These are phyloP conservation scores for Glyphotaelius pellucidus DNA, from an alignment of 2,888 invertebrate species.

Conservation along the genomic window DNA sequence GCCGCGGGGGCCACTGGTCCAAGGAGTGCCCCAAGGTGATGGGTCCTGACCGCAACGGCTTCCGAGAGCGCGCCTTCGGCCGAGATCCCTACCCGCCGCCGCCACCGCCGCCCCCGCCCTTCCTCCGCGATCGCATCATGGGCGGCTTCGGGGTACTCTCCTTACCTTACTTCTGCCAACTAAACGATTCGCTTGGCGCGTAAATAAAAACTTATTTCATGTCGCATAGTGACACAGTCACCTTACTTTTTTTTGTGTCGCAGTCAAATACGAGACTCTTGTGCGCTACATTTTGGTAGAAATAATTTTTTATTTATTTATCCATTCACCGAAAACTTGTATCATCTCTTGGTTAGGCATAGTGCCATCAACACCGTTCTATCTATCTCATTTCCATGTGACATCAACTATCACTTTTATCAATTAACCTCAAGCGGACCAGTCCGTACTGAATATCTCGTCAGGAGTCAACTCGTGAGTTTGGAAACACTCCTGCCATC, in stretches of 20 bases:
- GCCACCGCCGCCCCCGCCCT: slow-evolving; percentile 88
- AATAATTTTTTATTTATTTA: slow-evolving; percentile 49
- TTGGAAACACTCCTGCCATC: background rate
- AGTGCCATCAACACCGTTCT: slow-evolving; percentile 17
- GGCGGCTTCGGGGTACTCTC: slow-evolving; percentile 90
- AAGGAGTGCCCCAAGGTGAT: slow-evolving; percentile 94
- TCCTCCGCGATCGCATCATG: slow-evolving; percentile 94
- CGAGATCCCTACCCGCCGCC: slow-evolving; percentile 94
- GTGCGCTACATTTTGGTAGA: slow-evolving; percentile 24
- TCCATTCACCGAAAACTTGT: slow-evolving; percentile 25
- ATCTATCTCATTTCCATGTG: slow-evolving; percentile 46
- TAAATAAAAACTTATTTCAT: slow-evolving; percentile 50
- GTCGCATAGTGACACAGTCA: slow-evolving; percentile 31
- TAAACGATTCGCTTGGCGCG: slow-evolving; percentile 67
- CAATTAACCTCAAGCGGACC: background rate
- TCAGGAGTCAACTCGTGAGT: background rate
- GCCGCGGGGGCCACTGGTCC: slow-evolving; percentile 97
- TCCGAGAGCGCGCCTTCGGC: slow-evolving; percentile 92
- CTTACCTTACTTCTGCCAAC: slow-evolving; percentile 67
- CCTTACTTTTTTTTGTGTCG: slow-evolving; percentile 17
- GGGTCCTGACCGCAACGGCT: slow-evolving; percentile 88
- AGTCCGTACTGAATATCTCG: background rate
- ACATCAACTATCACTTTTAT: background rate
- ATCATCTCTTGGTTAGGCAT: slow-evolving; percentile 6
- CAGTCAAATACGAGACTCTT: slow-evolving; percentile 6